Conservation (phyloP, 2,888 invertebrate genomes). For the Megaustenia siamemsis region DNA sequence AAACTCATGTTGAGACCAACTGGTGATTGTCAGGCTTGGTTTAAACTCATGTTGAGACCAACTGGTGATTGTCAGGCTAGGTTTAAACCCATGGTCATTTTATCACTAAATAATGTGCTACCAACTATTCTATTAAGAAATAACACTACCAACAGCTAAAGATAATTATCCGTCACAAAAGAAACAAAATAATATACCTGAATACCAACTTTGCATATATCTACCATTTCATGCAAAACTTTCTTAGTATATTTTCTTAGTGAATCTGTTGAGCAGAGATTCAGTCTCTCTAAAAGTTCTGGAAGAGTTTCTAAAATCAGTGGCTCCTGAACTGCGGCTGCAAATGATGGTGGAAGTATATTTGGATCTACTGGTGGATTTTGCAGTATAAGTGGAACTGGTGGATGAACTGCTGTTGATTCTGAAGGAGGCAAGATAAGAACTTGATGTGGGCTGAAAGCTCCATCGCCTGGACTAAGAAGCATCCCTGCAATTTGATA, state of each 20-base stretch:
- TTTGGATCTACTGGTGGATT: slow-evolving; percentile 56
- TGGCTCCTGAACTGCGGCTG: slow-evolving; percentile 44
- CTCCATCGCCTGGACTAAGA: slow-evolving; percentile 61
- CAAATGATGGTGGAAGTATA: slow-evolving; percentile 49
- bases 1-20: no score
- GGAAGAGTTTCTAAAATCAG: slow-evolving; percentile 59
- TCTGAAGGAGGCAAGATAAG: slow-evolving; percentile 68
- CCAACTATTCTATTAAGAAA: no score
- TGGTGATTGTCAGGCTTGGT: no score
- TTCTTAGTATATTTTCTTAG: slow-evolving; percentile 58
- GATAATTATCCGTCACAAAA: background rate
- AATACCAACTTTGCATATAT: slow-evolving; percentile 55
- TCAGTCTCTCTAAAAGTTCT: slow-evolving; percentile 62
- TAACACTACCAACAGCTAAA: no score
- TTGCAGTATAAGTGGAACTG: slow-evolving; percentile 71
- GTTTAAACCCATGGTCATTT: no score
- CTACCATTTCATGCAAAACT: slow-evolving; percentile 52
- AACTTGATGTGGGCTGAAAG: slow-evolving; percentile 59
- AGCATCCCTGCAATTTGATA: slow-evolving; percentile 52
- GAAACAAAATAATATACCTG: slow-evolving; percentile 52
- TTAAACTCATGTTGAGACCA: no score
- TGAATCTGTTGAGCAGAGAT: slow-evolving; percentile 58
- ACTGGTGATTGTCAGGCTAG: no score
- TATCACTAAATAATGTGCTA: no score
- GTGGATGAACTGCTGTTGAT: slow-evolving; percentile 65